phyloP scores from a whole-genome alignment of 1,140 invertebrate genomes.

The Spodoptera litura region DNA sequence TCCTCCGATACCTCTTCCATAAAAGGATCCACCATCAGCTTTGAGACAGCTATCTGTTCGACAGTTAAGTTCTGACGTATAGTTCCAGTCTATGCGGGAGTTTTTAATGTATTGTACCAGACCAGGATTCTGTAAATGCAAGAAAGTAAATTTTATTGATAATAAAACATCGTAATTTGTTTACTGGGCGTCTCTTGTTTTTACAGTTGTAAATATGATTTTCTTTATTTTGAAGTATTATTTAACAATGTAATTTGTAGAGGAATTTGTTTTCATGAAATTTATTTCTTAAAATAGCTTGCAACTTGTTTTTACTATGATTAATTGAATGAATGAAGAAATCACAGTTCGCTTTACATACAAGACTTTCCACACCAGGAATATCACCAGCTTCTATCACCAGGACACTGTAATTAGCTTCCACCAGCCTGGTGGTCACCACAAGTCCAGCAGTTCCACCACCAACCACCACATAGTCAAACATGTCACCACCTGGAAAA shows the following conservation, averaged over 20 bases:
- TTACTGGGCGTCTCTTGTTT: too few relatives aligned
- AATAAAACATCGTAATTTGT: too few relatives aligned
- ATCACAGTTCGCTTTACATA: not conserved
- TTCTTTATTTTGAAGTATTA: too few relatives aligned
- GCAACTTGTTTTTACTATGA: too few relatives aligned
- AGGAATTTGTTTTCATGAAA: too few relatives aligned
- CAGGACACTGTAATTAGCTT: not conserved
- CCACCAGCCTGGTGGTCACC: not conserved
- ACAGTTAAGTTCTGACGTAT: not conserved
- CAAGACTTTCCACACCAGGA: not conserved
- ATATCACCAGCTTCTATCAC: slow-evolving; percentile 9
- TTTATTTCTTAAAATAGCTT: too few relatives aligned
- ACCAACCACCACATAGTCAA: slow-evolving; percentile 4
- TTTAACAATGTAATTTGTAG: too few relatives aligned
- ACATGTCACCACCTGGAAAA: not conserved
- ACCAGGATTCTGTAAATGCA: not conserved
- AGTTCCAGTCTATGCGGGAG: not conserved
- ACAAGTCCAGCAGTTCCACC: not conserved
- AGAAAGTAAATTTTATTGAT: too few relatives aligned
- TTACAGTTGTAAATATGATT: too few relatives aligned
- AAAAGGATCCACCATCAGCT: not conserved
- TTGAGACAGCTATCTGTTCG: not conserved
- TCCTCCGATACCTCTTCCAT: not conserved
- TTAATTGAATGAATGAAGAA: too few relatives aligned
- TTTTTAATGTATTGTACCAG: not conserved